Evolutionary conservation across 2,797 vertebrate genomes (phyloP), one percentile per base, ranked within the genome.

Genomic region (Forpus xanthops): DNA sequence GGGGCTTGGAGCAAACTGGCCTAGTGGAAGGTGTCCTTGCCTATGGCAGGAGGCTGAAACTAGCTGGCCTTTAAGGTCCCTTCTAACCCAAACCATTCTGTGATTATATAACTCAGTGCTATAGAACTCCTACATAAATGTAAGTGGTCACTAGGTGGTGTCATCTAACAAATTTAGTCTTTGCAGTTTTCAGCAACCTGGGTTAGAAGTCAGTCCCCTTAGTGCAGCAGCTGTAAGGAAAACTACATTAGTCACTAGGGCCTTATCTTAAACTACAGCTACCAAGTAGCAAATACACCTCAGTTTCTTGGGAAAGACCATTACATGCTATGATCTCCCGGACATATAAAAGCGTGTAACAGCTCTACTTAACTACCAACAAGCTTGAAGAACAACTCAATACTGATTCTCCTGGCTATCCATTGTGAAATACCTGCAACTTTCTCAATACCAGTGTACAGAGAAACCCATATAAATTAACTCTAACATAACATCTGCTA

Each of bases 71-170:
- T 58, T 35, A 35, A 58, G 55, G n/a, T 58, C 55, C 15, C 15
- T 58, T 58, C 55, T 58, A 58, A 58, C 55, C 55, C 55, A 58
- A 35, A 35, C n/a, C 55, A 58, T 58, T 35, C 33, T 35, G n/a
- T 58, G n/a, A 58, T 24, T 35, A 16, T 58, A 24, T 35, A 35
- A 58, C n/a, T 35, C 15, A 35, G 11, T 58, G 55, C n/a, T 30
- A 19, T 3, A 0, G 5, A 75, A 61, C 31, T 68, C 49, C 55
- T 67, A 11, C 41, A 39, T 28, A 88, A 86, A 86, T 45, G 11
- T 31, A 87, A 73, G 30, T 31, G 42, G 77, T 93, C 96, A 93
- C 93, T 96, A 96, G 96, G 94, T 87, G 92, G 96, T 92, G 95
- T 78, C 64, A 61, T 95, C 67, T 65, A 70, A 92, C 80, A 94